A percentile compares a stretch with the other conserved stretches of the same genome.
These are phyloP conservation scores for Axinella damicornis DNA, from an alignment of 37 sponge, comb jelly and placozoan species.

Conservation along the genomic window DNA sequence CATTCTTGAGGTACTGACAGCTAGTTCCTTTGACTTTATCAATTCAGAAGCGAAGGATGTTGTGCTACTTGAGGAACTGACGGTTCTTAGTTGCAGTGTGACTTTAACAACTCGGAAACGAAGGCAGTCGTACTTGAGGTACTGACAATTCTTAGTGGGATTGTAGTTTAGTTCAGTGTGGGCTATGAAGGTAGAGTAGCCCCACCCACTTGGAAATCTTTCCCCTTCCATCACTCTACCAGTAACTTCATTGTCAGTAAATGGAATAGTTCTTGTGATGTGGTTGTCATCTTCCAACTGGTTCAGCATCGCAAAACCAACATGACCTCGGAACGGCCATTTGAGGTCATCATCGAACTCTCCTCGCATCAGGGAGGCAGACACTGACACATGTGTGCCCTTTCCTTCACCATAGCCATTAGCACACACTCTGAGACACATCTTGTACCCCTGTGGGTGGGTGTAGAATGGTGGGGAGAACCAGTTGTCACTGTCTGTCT, in stretches of 20 bases:
- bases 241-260: not conserved
- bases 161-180: too few relatives aligned
- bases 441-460: constrained; percentile 11
- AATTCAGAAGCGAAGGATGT: too few relatives aligned
- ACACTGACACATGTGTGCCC: constrained; percentile 24
- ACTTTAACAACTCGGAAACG: too few relatives aligned
- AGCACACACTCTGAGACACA: constrained; percentile 16
- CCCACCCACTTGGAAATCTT: too few relatives aligned
- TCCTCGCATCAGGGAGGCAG: constrained; percentile 15
- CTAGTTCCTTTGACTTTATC: too few relatives aligned
- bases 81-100: too few relatives aligned
- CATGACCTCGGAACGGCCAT: not conserved
- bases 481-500: not conserved
- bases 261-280: not conserved
- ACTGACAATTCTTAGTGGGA: too few relatives aligned
- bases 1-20: too few relatives aligned
- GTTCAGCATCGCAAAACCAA: not conserved
- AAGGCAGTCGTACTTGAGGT: too few relatives aligned
- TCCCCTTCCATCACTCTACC: too few relatives aligned
- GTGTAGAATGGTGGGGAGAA: constrained; percentile 1
- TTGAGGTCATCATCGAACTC: constrained; percentile 7
- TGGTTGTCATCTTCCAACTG: not conserved
- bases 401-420: not conserved
- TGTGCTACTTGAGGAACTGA: too few relatives aligned
- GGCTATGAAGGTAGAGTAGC: too few relatives aligned